Evolutionary conservation across 35 echinoderm and acorn worm genomes (phyloP), one percentile per base, ranked within the genome.

Genomic region (Nesometra sesokonis): DNA sequence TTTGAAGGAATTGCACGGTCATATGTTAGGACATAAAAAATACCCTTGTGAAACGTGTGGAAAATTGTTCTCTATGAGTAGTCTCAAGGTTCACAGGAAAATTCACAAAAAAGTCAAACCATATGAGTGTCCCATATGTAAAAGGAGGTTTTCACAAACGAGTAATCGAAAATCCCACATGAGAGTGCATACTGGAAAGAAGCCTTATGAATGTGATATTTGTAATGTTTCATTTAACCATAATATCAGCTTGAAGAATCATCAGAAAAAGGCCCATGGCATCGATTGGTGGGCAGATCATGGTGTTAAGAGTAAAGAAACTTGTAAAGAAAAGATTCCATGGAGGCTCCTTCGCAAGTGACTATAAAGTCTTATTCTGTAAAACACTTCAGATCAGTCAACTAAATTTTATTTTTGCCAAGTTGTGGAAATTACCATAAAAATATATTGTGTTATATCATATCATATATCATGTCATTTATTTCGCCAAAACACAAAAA

Each of bases 241-340:
- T 47, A 95, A 95, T 13, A 87, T 95, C 79, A 95, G 90, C 38
- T 81, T 95, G 13, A 95, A 95, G 30, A 95, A 85, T 23, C 93
- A 95, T 35, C 81, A 91, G 57, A 95, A 89, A 67, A 87, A 86
- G 46, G 57, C 85, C 57, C 94, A 97, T 79, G 91, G 91, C 13
- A 88, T 97, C 35, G 94, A 97, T 35, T 77, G 89, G 57, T 97
- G 94, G 94, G 52, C 52, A 27, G 52, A 43, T 43, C 4, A 43
- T 43, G 39, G 39, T 43, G 39, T 27, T 19, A 67, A 67, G 23
- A 67, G 0, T 13, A 67, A 67, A 27, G 21, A 67, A 67, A 27
- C 2, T 17, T 67, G 9, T 7, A 43, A 43, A 43, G 39, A 15
- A 43, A 43, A 43, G 39, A 4, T 15, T 43, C 39, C 15, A 7